Evolutionary conservation across 2,113 vertebrate species (phyloP).

Genomic region (Camelus dromedarius): DNA sequence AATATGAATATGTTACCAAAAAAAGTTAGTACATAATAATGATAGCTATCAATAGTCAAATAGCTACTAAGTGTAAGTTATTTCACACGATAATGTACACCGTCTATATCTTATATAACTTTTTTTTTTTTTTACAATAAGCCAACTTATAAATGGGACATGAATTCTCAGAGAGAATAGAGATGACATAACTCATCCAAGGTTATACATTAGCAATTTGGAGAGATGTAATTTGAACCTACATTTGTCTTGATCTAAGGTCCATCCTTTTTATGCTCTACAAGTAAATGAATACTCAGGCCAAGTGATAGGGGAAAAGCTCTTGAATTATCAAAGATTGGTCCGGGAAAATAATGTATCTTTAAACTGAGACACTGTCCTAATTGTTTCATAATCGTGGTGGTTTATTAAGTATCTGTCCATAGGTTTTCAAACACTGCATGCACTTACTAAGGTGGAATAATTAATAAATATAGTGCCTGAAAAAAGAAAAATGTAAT

Average conservation of each 20-base stretch:
- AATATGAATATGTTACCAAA: neutral
- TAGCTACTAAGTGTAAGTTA: neutral
- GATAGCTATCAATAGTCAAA: neutral
- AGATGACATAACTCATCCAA: neutral
- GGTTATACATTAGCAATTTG: neutral
- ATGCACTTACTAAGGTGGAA: neutral
- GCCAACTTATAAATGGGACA: neutral
- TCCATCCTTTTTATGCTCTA: neutral
- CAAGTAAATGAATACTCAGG: neutral
- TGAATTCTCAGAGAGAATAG: neutral
- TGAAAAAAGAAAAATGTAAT: conserved; percentile 26
- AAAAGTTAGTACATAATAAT: neutral
- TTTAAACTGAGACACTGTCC: neutral
- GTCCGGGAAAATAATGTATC: neutral
- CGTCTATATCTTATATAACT: neutral
- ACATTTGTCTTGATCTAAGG: neutral
- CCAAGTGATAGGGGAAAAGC: neutral
- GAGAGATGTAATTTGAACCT: neutral
- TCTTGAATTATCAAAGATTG: neutral
- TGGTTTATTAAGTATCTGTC: neutral
- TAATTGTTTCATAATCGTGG: conserved; percentile 19
- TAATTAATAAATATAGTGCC: neutral
- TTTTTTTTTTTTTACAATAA: conserved; percentile 12
- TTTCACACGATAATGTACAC: neutral
- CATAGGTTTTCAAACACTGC: neutral